These are phyloP conservation scores for Acipenser ruthenus DNA, from an alignment of 2,797 vertebrate species.

Conservation along the genomic window DNA sequence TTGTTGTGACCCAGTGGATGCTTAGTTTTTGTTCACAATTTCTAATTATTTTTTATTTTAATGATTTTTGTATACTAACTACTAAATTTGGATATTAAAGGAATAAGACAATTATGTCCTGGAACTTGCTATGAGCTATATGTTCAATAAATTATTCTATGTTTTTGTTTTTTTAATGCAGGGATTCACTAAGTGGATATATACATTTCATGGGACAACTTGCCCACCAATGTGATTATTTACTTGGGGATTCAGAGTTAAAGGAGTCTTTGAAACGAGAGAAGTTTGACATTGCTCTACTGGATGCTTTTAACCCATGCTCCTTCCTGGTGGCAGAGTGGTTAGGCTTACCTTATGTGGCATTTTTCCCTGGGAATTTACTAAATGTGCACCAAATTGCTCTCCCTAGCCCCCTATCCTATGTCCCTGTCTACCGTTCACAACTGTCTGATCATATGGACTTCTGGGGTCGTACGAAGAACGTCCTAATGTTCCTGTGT, in stretches of 20 bases:
- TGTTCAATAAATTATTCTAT: too few relatives aligned
- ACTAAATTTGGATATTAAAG: too few relatives aligned
- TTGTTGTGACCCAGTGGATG: too few relatives aligned
- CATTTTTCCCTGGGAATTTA: slow-evolving; percentile 32
- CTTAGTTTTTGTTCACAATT: too few relatives aligned
- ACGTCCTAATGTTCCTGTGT: slow-evolving; percentile 37
- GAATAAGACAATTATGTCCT: too few relatives aligned
- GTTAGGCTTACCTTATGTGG: slow-evolving; percentile 38
- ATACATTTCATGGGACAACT: slow-evolving; percentile 36
- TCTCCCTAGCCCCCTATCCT: slow-evolving; percentile 36
- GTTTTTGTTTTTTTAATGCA: background rate
- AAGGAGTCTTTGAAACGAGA: slow-evolving; percentile 42
- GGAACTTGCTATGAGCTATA: too few relatives aligned
- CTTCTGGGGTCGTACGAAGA: slow-evolving; percentile 48
- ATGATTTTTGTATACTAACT: too few relatives aligned
- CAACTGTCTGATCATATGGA: slow-evolving; percentile 44
- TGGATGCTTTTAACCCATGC: slow-evolving; percentile 53
- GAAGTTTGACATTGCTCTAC: slow-evolving; percentile 36
- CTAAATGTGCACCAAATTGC: slow-evolving; percentile 28
- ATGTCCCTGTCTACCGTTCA: slow-evolving; percentile 35
- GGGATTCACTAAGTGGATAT: too few relatives aligned
- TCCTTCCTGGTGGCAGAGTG: slow-evolving; percentile 49
- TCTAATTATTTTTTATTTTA: too few relatives aligned
- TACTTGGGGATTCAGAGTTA: slow-evolving; percentile 36
- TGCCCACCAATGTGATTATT: slow-evolving; percentile 44